These are phyloP conservation scores for Adelphocoris suturalis DNA, from an alignment of 2,888 invertebrate species.

Conservation along the genomic window DNA sequence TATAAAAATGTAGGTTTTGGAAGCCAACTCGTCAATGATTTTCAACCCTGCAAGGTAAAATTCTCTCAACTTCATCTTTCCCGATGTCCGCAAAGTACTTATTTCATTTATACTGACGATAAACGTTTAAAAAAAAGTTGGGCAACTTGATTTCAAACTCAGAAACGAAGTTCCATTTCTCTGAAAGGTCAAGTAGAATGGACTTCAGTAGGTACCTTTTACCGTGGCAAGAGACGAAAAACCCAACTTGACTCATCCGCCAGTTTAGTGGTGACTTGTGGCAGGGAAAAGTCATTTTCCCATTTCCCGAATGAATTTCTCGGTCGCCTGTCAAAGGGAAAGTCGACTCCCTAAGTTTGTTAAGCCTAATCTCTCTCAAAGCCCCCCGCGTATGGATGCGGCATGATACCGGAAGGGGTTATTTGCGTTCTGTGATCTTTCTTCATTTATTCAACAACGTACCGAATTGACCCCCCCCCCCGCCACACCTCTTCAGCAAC, in stretches of 20 bases:
- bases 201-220: neutral
- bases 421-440: neutral
- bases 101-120: neutral
- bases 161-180: neutral
- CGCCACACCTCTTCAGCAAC: no score
- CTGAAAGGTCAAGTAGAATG: neutral
- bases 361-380: constrained; percentile 4
- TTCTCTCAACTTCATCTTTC: neutral
- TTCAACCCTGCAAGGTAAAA: no score
- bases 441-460: neutral
- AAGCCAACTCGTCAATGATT: no score
- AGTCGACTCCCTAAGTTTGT: constrained; percentile 5
- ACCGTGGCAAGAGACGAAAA: neutral
- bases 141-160: neutral
- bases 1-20: no score
- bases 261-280: neutral
- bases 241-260: neutral
- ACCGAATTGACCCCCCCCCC: neutral
- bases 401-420: neutral
- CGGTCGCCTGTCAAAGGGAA: constrained; percentile 6
- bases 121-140: neutral
- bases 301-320: neutral
- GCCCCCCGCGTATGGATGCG: neutral
- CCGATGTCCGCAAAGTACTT: neutral
- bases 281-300: neutral